Evolutionary conservation across 2,888 invertebrate genomes (phyloP).

Genomic region (Drosophila eohydei): DNA sequence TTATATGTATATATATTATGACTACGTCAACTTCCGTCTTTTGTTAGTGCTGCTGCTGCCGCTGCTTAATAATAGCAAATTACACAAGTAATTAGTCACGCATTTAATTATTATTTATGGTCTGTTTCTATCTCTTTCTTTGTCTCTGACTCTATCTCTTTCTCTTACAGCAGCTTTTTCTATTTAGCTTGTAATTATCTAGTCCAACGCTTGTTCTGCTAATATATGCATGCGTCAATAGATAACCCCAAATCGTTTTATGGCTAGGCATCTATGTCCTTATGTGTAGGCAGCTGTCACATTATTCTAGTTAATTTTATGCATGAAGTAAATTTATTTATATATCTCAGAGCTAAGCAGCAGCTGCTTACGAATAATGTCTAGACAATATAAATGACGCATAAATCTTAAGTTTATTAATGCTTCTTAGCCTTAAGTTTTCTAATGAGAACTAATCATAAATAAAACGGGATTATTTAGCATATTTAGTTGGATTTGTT

Average conservation of each 20-base stretch:
- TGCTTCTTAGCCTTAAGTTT: neutral
- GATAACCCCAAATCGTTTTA: slow-evolving; percentile 52
- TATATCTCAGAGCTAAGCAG: neutral
- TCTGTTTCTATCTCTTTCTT: slow-evolving; percentile 11
- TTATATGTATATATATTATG: slow-evolving; percentile 36
- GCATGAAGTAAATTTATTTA: slow-evolving; percentile 5
- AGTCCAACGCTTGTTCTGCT: slow-evolving; percentile 58
- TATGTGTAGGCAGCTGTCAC: slow-evolving; percentile 4
- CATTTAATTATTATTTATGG: slow-evolving; percentile 81
- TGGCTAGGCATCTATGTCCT: slow-evolving; percentile 21
- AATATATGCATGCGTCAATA: slow-evolving; percentile 55
- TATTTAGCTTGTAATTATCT: slow-evolving; percentile 67
- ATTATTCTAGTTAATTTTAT: slow-evolving; percentile 22
- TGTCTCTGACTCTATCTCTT: neutral
- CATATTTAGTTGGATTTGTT: neutral
- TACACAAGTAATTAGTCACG: slow-evolving; percentile 82
- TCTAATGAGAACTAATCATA: neutral
- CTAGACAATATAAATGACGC: neutral
- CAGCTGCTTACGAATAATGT: neutral
- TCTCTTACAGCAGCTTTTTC: slow-evolving; percentile 32
- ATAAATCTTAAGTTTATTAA: slow-evolving; percentile 11
- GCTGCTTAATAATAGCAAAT: slow-evolving; percentile 76
- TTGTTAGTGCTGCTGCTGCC: slow-evolving; percentile 30
- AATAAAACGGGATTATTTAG: slow-evolving; percentile 1
- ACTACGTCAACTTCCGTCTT: slow-evolving; percentile 53